Percentiles rank a stretch among this genome's conserved stretches.
Conservation (phyloP, 2,888 invertebrate species). For the Notocelia uddmanniana region DNA sequence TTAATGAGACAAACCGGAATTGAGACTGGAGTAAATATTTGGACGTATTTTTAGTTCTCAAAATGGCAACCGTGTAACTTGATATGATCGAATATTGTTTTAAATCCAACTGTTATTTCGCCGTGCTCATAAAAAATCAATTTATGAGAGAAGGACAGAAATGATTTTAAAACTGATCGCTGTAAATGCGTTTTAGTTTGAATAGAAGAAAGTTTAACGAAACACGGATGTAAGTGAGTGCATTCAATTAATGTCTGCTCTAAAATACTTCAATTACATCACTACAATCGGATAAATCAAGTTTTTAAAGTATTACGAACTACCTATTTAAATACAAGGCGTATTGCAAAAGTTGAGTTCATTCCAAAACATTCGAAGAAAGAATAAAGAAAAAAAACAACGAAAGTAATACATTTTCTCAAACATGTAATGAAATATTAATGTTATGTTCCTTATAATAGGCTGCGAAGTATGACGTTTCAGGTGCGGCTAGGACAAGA, state of each 20-base stretch:
- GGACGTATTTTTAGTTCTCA: conserved; percentile 45
- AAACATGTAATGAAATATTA: too few species aligned
- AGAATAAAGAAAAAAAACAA: too few species aligned
- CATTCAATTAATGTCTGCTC: conserved; percentile 61
- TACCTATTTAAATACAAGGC: conserved; percentile 30
- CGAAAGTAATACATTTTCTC: too few species aligned
- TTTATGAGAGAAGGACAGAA: conserved; percentile 33
- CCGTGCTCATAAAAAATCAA: conserved; percentile 54
- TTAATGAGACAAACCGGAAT: conserved; percentile 27
- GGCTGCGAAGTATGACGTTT: too few species aligned
- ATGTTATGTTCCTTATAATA: too few species aligned
- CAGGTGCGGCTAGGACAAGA: too few species aligned
- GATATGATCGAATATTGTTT: conserved; percentile 28
- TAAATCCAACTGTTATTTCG: conserved; percentile 53
- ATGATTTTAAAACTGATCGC: conserved; percentile 17
- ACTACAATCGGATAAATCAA: conserved; percentile 57
- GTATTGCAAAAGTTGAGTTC: conserved; percentile 28
- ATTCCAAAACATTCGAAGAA: too few species aligned
- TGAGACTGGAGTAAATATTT: conserved; percentile 17
- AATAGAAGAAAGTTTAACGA: conserved; percentile 38
- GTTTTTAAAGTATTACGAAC: conserved; percentile 34
- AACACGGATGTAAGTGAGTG: conserved; percentile 58
- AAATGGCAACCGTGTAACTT: conserved; percentile 47
- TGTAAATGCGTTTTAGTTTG: conserved; percentile 32
- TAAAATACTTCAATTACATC: conserved; percentile 56